A percentile compares a stretch with the other conserved stretches of the same genome.
Evolutionary conservation across 2,797 vertebrate genomes (phyloP).

Genomic region (Darevskia nairensis): DNA sequence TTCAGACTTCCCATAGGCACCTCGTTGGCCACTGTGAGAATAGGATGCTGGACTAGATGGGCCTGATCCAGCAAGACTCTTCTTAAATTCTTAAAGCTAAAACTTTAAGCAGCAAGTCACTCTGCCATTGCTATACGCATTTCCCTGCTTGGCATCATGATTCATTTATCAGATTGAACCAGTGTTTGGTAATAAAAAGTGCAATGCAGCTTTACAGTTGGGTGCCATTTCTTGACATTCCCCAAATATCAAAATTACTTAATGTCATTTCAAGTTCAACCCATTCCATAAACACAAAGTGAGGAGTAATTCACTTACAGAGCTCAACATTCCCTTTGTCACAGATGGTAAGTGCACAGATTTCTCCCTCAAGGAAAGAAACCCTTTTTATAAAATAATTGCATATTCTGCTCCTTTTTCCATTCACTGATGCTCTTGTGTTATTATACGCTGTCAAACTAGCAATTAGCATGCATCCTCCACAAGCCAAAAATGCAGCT

Average conservation of each 20-base stretch:
- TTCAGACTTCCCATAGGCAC: background rate
- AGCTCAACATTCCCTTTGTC: conserved; percentile 73
- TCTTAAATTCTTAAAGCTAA: conserved; percentile 48
- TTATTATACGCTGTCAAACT: conserved; percentile 74
- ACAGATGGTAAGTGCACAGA: conserved; percentile 75
- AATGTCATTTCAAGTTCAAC: conserved; percentile 78
- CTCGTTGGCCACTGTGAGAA: background rate
- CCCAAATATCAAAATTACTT: conserved; percentile 70
- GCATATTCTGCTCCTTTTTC: conserved; percentile 73
- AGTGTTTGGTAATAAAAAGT: conserved; percentile 53
- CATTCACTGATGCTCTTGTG: conserved; percentile 69
- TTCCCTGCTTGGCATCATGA: conserved; percentile 64
- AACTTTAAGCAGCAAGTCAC: conserved; percentile 54
- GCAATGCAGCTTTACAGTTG: conserved; percentile 62
- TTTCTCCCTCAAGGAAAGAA: conserved; percentile 76
- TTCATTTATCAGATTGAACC: conserved; percentile 68
- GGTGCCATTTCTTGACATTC: conserved; percentile 58
- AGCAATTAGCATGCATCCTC: conserved; percentile 75
- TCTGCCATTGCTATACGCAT: conserved; percentile 55
- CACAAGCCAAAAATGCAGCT: conserved; percentile 69
- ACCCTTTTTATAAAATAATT: conserved; percentile 77
- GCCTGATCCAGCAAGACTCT: background rate
- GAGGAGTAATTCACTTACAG: conserved; percentile 69
- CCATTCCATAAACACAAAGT: conserved; percentile 65
- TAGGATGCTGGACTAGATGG: background rate